Conservation (phyloP, 2,113 vertebrate genomes). For the Corythornis cristatus region DNA sequence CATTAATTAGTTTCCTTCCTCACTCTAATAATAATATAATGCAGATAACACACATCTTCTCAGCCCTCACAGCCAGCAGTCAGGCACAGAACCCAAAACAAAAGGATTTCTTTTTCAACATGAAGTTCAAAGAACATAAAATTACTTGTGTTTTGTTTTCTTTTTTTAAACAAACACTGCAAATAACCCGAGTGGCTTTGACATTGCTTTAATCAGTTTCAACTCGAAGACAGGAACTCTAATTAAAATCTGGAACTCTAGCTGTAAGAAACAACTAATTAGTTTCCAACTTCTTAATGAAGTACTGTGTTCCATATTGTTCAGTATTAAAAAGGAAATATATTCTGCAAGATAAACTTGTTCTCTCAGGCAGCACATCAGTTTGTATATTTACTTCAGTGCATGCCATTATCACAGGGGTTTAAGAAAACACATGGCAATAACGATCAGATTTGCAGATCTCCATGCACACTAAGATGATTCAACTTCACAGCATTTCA, state of each 20-base stretch:
- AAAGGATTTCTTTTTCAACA: slow-evolving; percentile 13
- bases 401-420: not conserved
- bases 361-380: not conserved
- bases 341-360: not conserved
- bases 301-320: not conserved
- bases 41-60: not conserved
- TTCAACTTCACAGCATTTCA: not conserved
- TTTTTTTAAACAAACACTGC: not conserved
- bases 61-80: not conserved
- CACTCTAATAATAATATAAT: not conserved
- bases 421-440: not conserved
- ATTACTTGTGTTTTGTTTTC: not conserved
- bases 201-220: slow-evolving; percentile 32
- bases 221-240: slow-evolving; percentile 31
- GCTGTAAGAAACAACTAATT: slow-evolving; percentile 32
- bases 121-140: not conserved
- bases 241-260: slow-evolving; percentile 43
- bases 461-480: not conserved
- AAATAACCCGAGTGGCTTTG: not conserved
- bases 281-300: slow-evolving; percentile 43
- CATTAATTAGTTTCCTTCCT: not conserved
- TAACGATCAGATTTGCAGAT: not conserved
- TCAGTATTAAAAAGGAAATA: not conserved
- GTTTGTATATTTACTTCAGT: not conserved
- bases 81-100: not conserved